Percentiles rank a stretch among this genome's conserved stretches.
Evolutionary conservation across 1,140 invertebrate genomes (phyloP).

Genomic region (Laupala kohalensis): DNA sequence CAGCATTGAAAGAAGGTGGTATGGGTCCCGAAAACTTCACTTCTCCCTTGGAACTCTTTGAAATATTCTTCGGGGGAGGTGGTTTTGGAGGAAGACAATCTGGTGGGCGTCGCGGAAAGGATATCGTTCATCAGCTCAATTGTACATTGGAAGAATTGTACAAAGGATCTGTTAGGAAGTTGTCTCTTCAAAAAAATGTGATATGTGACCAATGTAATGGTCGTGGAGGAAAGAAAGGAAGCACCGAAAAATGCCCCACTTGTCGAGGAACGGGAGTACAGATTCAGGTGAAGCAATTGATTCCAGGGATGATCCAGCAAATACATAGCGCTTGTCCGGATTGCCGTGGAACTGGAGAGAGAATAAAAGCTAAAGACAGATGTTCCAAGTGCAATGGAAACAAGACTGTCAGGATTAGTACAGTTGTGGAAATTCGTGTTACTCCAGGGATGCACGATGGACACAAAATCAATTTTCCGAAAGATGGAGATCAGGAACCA

Average conservation of each 20-base stretch:
- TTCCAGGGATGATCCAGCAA: not conserved
- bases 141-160: not conserved
- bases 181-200: not conserved
- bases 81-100: not conserved
- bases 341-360: not conserved
- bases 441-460: not conserved
- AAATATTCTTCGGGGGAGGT: not conserved
- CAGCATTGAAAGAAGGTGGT: slow-evolving; percentile 72
- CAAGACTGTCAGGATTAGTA: not conserved
- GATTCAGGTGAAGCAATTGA: not conserved
- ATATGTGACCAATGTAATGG: not conserved
- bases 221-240: not conserved
- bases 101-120: not conserved
- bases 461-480: not conserved
- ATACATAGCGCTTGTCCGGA: not conserved
- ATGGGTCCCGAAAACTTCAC: not conserved
- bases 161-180: not conserved
- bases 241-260: not conserved
- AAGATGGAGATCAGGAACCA: not conserved
- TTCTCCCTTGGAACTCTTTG: not conserved
- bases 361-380: not conserved
- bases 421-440: not conserved
- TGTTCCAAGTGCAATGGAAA: not conserved
- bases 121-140: not conserved
- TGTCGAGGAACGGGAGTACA: not conserved